These are phyloP conservation scores for Sparus aurata DNA, from an alignment of 2,797 vertebrate genomes.

Conservation along the genomic window DNA sequence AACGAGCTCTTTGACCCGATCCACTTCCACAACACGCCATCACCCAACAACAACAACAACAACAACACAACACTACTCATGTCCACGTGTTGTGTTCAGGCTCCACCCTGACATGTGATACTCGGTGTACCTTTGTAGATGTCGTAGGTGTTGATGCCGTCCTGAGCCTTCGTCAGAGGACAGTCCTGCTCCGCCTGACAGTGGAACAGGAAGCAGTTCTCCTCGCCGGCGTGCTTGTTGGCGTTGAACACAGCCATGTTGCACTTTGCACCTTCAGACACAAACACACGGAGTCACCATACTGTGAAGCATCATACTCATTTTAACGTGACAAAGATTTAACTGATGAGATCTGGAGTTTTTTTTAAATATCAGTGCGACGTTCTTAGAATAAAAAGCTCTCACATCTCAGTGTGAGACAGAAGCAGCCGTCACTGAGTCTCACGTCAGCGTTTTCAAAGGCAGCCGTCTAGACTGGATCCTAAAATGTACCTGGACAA, in stretches of 20 bases:
- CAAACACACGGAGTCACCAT: not conserved
- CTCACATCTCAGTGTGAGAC: not conserved
- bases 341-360: not conserved
- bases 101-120: no score
- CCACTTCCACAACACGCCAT: no score
- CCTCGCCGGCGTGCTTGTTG: conserved; percentile 72
- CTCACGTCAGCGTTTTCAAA: not conserved
- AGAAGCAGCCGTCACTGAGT: not conserved
- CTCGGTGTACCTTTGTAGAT: conserved; percentile 87
- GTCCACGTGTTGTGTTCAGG: no score
- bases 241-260: conserved; percentile 90
- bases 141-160: conserved; percentile 87
- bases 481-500: not conserved
- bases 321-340: not conserved
- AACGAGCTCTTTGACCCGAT: no score
- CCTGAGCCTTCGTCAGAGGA: conserved; percentile 81
- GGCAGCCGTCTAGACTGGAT: not conserved
- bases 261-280: conserved; percentile 87
- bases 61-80: no score
- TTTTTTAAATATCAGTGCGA: not conserved
- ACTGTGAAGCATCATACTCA: not conserved
- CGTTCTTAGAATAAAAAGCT: not conserved
- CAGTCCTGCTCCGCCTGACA: conserved; percentile 89
- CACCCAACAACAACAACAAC: no score
- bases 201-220: conserved; percentile 93